Evolutionary conservation across 2,797 vertebrate species (phyloP).

Genomic region (Propithecus perrieri): DNA sequence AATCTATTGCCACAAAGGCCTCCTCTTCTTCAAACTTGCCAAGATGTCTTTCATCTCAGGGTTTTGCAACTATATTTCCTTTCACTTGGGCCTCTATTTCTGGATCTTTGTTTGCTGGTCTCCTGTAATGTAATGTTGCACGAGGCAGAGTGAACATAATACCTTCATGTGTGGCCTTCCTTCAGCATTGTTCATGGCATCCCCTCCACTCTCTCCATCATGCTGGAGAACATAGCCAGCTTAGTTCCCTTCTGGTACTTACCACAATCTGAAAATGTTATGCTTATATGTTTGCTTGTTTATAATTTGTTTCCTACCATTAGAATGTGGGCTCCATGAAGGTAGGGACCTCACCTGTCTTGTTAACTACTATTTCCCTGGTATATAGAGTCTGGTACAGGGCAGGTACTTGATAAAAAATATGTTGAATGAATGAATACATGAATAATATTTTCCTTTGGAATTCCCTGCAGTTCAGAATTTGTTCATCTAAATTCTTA

Average conservation of each 20-base stretch:
- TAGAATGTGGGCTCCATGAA: background rate
- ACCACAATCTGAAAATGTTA: background rate
- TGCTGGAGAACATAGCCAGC: background rate
- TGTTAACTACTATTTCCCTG: background rate
- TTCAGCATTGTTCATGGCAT: background rate
- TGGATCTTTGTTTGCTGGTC: background rate
- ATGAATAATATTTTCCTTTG: background rate
- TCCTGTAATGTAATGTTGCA: background rate
- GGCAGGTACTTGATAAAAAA: background rate
- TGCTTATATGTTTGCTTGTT: background rate
- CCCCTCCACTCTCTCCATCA: background rate
- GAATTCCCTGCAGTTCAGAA: background rate
- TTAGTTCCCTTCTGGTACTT: background rate
- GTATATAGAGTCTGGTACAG: background rate
- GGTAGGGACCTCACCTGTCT: background rate
- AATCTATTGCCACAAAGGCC: background rate
- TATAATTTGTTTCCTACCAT: background rate
- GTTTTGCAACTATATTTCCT: background rate
- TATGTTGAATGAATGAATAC: background rate
- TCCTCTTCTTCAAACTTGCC: background rate
- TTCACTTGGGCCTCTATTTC: background rate
- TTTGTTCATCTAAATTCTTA: background rate
- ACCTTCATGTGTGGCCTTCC: background rate
- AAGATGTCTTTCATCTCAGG: background rate
- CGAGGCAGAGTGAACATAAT: background rate